Percentiles rank a stretch among this genome's conserved stretches.
phyloP scores from a whole-genome alignment of 2,888 invertebrate genomes.

The Ornithoptera alexandrae region DNA sequence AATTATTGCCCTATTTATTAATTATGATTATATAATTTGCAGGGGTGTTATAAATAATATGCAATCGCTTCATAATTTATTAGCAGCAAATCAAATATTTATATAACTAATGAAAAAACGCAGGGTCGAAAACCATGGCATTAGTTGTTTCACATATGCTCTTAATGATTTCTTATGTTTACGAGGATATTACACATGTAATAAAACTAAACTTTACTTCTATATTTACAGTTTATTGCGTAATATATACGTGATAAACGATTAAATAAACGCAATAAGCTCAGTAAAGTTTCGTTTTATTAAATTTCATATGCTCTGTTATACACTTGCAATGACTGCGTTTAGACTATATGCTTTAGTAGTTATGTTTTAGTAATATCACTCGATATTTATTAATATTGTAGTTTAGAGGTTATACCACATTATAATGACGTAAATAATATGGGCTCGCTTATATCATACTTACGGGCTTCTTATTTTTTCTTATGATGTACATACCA shows the following conservation, averaged over 20 bases:
- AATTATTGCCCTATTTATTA: conserved; percentile 42
- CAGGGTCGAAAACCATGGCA: neutral
- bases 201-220: too few relatives aligned
- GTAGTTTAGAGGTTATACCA: neutral
- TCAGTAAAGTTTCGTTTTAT: too few relatives aligned
- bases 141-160: neutral
- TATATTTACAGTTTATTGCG: too few relatives aligned
- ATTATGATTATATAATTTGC: conserved; percentile 30
- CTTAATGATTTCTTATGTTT: too few relatives aligned
- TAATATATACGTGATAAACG: too few relatives aligned
- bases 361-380: conserved; percentile 6
- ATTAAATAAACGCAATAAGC: too few relatives aligned
- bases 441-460: conserved; percentile 7
- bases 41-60: conserved; percentile 30
- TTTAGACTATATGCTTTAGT: conserved; percentile 19
- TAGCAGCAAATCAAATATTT: conserved; percentile 36
- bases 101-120: conserved; percentile 5
- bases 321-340: conserved; percentile 15
- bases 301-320: conserved; percentile 13
- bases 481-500: conserved; percentile 1
- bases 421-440: conserved; percentile 6
- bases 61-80: conserved; percentile 36
- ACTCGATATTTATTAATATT: neutral
- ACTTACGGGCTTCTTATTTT: neutral
- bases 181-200: too few relatives aligned